Conservation (phyloP, 92 coral and sea anemone genomes). For the Porites evermanni region DNA sequence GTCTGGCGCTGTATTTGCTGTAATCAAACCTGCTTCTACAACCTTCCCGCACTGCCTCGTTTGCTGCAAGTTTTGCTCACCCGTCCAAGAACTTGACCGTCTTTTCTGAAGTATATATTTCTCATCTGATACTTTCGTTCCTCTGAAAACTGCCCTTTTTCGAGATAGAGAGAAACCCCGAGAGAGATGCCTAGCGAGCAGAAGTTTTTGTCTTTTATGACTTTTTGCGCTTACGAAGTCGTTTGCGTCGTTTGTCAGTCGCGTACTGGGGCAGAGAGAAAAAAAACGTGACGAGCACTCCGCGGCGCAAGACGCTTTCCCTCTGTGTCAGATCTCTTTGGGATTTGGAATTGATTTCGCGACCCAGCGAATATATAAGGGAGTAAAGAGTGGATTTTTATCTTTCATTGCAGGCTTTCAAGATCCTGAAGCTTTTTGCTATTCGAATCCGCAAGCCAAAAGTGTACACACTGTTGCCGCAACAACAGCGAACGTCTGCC, state of each 20-base stretch:
- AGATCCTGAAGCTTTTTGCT: conserved; percentile 37
- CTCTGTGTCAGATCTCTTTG: background rate
- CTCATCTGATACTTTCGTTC: too few relatives aligned
- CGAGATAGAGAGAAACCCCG: too few relatives aligned
- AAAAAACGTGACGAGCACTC: too few relatives aligned
- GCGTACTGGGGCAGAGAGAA: too few relatives aligned
- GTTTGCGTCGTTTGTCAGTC: too few relatives aligned
- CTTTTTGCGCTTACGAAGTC: too few relatives aligned
- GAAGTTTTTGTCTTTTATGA: too few relatives aligned
- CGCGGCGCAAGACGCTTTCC: too few relatives aligned
- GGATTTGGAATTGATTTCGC: background rate
- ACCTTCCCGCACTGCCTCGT: background rate
- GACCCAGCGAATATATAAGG: background rate
- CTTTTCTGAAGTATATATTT: too few relatives aligned
- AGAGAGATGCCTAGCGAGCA: too few relatives aligned
- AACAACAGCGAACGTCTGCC: conserved; percentile 3
- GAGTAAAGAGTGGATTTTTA: background rate
- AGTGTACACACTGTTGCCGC: conserved; percentile 38
- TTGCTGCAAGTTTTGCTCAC: background rate
- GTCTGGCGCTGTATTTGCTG: background rate
- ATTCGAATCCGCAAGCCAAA: conserved; percentile 37
- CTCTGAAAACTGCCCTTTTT: too few relatives aligned
- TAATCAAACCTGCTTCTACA: background rate
- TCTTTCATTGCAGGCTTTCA: conserved; percentile 21
- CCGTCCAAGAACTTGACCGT: too few relatives aligned